Evolutionary conservation across 2,888 invertebrate genomes (phyloP).

Genomic region (Troides oblongomaculatus): DNA sequence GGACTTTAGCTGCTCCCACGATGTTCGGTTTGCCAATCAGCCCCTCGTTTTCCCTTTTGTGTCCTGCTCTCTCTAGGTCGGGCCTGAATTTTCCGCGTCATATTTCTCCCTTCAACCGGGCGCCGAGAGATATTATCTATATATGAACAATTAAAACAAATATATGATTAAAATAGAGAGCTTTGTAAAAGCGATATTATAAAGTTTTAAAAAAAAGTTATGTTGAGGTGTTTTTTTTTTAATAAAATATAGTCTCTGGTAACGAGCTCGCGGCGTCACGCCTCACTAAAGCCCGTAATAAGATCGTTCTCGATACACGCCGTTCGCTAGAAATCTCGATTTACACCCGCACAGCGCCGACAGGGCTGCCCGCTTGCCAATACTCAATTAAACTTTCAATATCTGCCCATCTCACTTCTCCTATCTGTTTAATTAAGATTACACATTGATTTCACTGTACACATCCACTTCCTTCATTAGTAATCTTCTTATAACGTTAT

Average conservation of each 20-base stretch:
- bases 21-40: no score
- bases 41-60: no score
- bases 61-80: no score
- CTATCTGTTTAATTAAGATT: slow-evolving; percentile 19
- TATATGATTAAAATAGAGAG: no score
- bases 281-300: slow-evolving; percentile 39
- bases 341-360: slow-evolving; percentile 23
- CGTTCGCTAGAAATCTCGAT: slow-evolving; percentile 41
- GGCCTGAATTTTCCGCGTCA: no score
- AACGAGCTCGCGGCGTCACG: slow-evolving; percentile 37
- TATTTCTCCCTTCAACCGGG: no score
- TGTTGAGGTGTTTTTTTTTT: slow-evolving; percentile 1
- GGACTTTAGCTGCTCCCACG: no score
- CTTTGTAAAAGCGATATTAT: no score
- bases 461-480: slow-evolving; percentile 6
- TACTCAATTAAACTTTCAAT: slow-evolving; percentile 27
- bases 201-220: slow-evolving; percentile 1
- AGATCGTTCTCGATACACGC: slow-evolving; percentile 39
- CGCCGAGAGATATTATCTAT: no score
- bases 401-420: slow-evolving; percentile 16
- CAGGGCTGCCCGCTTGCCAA: slow-evolving; percentile 20
- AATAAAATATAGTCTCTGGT: slow-evolving; percentile 26
- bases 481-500: slow-evolving; percentile 5
- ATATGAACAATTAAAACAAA: no score
- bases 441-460: slow-evolving; percentile 7